Evolutionary conservation across 1,140 invertebrate species (phyloP).

Genomic region (Physella acuta): DNA sequence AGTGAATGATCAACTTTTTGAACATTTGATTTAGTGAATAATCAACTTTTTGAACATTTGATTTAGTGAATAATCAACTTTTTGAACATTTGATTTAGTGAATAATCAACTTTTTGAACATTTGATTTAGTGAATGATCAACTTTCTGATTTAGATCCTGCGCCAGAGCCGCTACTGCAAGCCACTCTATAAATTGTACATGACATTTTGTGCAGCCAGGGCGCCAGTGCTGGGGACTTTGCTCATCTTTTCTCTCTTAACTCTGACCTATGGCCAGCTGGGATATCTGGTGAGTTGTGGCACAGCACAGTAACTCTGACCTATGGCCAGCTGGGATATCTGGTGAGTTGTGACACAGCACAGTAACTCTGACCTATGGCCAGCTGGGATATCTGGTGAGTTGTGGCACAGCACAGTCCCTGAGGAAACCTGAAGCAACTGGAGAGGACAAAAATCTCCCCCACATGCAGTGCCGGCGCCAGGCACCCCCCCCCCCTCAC

Average conservation of each 20-base stretch:
- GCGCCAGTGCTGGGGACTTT: slow-evolving; percentile 35
- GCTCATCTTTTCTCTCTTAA: slow-evolving; percentile 44
- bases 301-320: slow-evolving; percentile 29
- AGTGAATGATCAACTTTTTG: too few relatives aligned
- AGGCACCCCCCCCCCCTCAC: too few relatives aligned
- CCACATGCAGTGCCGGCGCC: too few relatives aligned
- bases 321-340: slow-evolving; percentile 46
- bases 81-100: too few relatives aligned
- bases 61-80: too few relatives aligned
- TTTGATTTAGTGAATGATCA: too few relatives aligned
- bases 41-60: too few relatives aligned
- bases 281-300: slow-evolving; percentile 46
- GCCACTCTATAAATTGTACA: slow-evolving; percentile 42
- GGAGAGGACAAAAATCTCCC: slow-evolving; percentile 28
- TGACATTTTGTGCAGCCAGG: slow-evolving; percentile 37
- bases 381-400: slow-evolving; percentile 50
- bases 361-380: slow-evolving; percentile 38
- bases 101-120: too few relatives aligned
- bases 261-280: slow-evolving; percentile 41
- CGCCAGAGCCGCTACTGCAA: slow-evolving; percentile 48
- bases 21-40: too few relatives aligned
- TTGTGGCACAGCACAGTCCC: slow-evolving; percentile 19
- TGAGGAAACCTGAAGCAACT: slow-evolving; percentile 46
- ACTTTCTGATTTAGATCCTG: slow-evolving; percentile 48
- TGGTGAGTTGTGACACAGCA: slow-evolving; percentile 37